Evolutionary conservation across 1,140 invertebrate genomes (phyloP), one percentile per base, ranked within the genome.

Genomic region (Popillia japonica): DNA sequence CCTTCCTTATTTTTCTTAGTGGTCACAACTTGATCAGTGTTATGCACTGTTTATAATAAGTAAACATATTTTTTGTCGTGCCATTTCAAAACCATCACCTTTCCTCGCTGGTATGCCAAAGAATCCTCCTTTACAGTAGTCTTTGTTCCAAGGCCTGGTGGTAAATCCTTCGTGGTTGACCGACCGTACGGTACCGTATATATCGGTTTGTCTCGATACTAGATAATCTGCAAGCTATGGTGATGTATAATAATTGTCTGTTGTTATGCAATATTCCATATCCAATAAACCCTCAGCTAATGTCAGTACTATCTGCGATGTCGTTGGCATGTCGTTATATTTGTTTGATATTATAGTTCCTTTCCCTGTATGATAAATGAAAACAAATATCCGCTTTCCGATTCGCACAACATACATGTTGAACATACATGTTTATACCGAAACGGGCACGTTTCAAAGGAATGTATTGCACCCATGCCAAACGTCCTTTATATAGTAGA

Each of bases 391-490:
- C 78, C 77, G 41, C 48, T 61, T 76, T 78, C 68, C 9, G 77
- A 80, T 48, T 80, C 78, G 44, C 72, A 68, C 40, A 80, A 61
- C 6, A 80, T 14, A 64, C n/a, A n/a, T n/a, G n/a, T n/a, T n/a
- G n/a, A n/a, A n/a, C n/a, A n/a, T 75, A 78, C n/a, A 72, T 61
- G 42, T 80, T 78, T 20, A 78, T 78, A 0, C 77, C 77, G 78
- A 78, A 80, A 55, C 77, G 6, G 17, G 75, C 20, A 61, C 61
- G 40, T 73, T 80, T 80, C 27, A 78, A 59, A 0, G 74, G 41
- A 9, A 80, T 80, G 59, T 72, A 78, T 55, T 78, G 77, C 7
- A 74, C 41, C 61, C 74, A 78, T 10, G 61, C 44, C 23, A 80
- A 20, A 73, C 55, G 72, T 34, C 64, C 75, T 68, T 80, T 78